These are phyloP conservation scores for Sympetrum striolatum DNA, from an alignment of 2,888 invertebrate genomes.

Conservation along the genomic window DNA sequence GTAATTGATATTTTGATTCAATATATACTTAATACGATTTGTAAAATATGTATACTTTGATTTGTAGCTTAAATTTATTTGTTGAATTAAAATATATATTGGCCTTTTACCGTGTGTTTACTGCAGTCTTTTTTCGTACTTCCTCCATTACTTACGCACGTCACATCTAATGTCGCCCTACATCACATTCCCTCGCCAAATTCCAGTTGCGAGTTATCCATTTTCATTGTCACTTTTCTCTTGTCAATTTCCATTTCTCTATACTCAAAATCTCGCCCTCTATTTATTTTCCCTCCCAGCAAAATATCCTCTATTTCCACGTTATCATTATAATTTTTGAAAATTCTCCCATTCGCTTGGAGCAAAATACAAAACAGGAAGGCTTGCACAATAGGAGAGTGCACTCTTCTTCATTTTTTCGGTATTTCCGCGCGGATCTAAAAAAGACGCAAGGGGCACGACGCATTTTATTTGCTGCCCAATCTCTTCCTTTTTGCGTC, in stretches of 20 bases:
- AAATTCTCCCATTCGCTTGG: neutral
- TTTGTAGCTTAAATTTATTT: no score
- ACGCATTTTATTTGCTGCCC: neutral
- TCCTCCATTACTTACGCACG: no score
- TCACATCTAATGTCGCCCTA: no score
- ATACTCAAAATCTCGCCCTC: neutral
- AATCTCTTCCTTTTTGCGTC: neutral
- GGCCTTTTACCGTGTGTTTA: no score
- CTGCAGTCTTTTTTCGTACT: no score
- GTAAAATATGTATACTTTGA: no score
- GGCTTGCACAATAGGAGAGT: neutral
- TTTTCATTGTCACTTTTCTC: neutral
- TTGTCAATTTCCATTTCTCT: neutral
- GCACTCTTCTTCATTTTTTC: neutral
- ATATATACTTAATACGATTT: no score
- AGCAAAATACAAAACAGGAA: neutral
- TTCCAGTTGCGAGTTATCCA: no score
- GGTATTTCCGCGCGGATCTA: neutral
- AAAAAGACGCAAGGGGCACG: neutral
- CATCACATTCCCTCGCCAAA: no score
- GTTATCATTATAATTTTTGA: neutral
- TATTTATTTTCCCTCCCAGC: neutral
- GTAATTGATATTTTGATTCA: no score
- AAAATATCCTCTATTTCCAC: neutral
- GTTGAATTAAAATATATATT: no score